A percentile compares a stretch with the other conserved stretches of the same genome.
Evolutionary conservation across 2,888 invertebrate genomes (phyloP).

Genomic region (Bellardia pandia): DNA sequence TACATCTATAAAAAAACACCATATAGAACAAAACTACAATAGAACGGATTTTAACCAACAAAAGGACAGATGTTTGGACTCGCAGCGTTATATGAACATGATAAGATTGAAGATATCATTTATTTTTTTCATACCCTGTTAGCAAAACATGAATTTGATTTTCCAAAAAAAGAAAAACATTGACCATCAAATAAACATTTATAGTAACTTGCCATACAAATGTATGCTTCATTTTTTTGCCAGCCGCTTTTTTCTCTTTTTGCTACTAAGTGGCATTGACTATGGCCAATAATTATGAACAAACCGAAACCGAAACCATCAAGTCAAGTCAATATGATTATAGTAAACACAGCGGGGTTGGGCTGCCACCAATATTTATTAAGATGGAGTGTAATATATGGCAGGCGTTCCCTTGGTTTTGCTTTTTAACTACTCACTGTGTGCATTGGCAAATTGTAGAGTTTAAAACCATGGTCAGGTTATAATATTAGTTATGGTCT

Average conservation of each 20-base stretch:
- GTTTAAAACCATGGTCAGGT: conserved; percentile 56
- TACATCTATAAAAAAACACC: no score
- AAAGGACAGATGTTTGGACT: no score
- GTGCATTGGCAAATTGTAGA: conserved; percentile 14
- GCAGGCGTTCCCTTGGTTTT: conserved; percentile 36
- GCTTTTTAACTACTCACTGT: neutral
- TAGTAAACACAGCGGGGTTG: neutral
- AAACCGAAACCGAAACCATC: neutral
- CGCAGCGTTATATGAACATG: no score
- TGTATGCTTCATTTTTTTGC: neutral
- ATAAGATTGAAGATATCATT: neutral
- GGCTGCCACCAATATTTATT: conserved; percentile 12
- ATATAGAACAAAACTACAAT: no score
- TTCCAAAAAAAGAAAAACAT: conserved; percentile 1
- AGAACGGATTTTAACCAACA: no score
- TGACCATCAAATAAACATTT: conserved; percentile 29
- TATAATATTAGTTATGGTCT: conserved; percentile 66
- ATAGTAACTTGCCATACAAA: neutral
- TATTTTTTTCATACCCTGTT: neutral
- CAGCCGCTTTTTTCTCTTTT: conserved; percentile 11
- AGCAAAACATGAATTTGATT: conserved; percentile 9
- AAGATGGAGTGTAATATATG: neutral
- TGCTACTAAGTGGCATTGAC: conserved; percentile 44
- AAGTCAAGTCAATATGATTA: conserved; percentile 23
- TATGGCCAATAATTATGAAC: conserved; percentile 52